Conservation (phyloP, 2,797 vertebrate genomes). For the Mastacembelus armatus region DNA sequence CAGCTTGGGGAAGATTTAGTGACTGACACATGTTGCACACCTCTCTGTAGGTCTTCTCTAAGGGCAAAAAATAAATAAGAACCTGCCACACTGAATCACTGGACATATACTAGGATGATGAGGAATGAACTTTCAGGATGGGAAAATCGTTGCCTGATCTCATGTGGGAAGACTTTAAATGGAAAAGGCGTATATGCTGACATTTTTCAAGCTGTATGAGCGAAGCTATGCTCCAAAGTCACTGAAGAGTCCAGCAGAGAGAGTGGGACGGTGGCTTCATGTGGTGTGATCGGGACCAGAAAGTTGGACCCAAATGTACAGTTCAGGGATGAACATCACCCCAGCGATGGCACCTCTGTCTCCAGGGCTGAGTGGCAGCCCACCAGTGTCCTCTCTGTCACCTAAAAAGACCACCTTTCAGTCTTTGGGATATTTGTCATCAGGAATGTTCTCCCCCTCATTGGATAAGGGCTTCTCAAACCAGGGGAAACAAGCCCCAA, state of each 20-base stretch:
- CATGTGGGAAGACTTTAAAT: conserved; percentile 22
- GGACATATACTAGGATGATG: conserved; percentile 25
- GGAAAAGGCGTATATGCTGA: conserved; percentile 37
- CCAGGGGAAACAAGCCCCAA: conserved; percentile 33
- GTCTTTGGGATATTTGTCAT: conserved; percentile 64
- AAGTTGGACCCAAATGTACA: conserved; percentile 58
- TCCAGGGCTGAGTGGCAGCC: conserved; percentile 61
- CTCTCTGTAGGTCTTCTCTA: conserved; percentile 38
- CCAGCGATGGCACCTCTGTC: conserved; percentile 74
- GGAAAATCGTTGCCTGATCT: conserved; percentile 21
- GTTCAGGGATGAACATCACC: conserved; percentile 74
- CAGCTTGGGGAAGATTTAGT: conserved; percentile 87
- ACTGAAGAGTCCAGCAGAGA: conserved; percentile 23
- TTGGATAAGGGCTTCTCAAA: conserved; percentile 28
- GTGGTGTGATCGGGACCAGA: conserved; percentile 64
- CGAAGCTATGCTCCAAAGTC: conserved; percentile 11
- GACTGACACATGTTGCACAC: conserved; percentile 76
- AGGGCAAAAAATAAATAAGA: conserved; percentile 21
- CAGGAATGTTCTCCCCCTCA: conserved; percentile 61
- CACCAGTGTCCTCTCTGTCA: conserved; percentile 43
- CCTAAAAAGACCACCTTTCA: conserved; percentile 68
- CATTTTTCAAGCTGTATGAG: conserved; percentile 13
- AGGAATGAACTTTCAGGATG: conserved; percentile 33
- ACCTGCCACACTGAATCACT: conserved; percentile 13
- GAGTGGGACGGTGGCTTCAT: conserved; percentile 41